Evolutionary conservation across 2,113 vertebrate species (phyloP).

Genomic region (Glaucomys volans): DNA sequence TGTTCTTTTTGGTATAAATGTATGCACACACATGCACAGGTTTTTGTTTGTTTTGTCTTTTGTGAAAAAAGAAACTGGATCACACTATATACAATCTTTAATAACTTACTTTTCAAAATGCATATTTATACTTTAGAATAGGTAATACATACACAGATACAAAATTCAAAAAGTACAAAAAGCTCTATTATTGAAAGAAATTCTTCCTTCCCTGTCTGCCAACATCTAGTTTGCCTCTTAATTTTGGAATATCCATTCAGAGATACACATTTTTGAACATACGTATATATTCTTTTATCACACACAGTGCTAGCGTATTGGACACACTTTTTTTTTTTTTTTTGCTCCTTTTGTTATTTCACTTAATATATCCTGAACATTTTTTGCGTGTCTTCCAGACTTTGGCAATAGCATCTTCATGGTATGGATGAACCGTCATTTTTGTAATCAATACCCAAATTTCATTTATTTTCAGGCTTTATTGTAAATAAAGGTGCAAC

Average conservation of each 20-base stretch:
- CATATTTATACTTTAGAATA: constrained; percentile 68
- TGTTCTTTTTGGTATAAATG: constrained; percentile 30
- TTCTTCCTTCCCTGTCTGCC: background rate
- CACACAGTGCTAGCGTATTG: background rate
- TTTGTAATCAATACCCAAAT: background rate
- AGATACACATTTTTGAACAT: constrained; percentile 26
- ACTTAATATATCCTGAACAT: background rate
- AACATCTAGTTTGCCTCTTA: background rate
- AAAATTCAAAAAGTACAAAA: constrained; percentile 53
- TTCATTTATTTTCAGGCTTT: background rate
- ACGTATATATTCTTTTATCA: constrained; percentile 21
- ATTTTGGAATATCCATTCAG: background rate
- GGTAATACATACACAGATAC: background rate
- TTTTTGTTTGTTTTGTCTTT: background rate
- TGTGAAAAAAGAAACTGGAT: background rate
- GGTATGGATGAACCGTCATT: background rate
- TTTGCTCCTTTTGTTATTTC: background rate
- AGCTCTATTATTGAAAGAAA: background rate
- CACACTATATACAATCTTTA: constrained; percentile 57
- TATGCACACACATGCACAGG: background rate
- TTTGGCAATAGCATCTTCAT: background rate
- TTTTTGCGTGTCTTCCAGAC: background rate
- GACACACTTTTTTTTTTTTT: background rate
- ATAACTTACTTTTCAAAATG: constrained; percentile 70
- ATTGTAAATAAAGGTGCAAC: constrained; percentile 51